Conservation (phyloP, 2,113 vertebrate species). For the Euleptes europaea region DNA sequence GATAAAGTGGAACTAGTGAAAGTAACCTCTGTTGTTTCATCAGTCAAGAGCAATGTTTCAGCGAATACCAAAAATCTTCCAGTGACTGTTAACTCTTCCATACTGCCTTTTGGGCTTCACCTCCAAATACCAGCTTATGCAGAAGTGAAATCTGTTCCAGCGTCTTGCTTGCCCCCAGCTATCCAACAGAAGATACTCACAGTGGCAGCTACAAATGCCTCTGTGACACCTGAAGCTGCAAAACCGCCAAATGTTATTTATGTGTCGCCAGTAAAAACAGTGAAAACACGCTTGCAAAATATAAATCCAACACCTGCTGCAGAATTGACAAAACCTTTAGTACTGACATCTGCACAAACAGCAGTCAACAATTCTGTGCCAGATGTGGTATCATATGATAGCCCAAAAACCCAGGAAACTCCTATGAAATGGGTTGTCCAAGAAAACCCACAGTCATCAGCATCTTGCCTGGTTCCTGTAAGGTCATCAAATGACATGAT, state of each 20-base stretch:
- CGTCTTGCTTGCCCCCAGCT: slow-evolving; percentile 75
- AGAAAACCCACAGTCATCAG: slow-evolving; percentile 61
- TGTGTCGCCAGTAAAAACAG: slow-evolving; percentile 81
- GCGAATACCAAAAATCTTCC: slow-evolving; percentile 64
- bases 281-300: slow-evolving; percentile 66
- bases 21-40: slow-evolving; percentile 57
- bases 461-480: slow-evolving; percentile 73
- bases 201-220: slow-evolving; percentile 50
- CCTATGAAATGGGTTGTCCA: slow-evolving; percentile 87
- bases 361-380: slow-evolving; percentile 18
- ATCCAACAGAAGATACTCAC: slow-evolving; percentile 81
- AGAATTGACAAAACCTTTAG: slow-evolving; percentile 48
- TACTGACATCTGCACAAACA: slow-evolving; percentile 46
- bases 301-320: slow-evolving; percentile 47
- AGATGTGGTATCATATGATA: slow-evolving; percentile 43
- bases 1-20: slow-evolving; percentile 62
- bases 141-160: slow-evolving; percentile 80
- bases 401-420: slow-evolving; percentile 58
- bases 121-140: slow-evolving; percentile 84
- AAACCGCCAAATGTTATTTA: slow-evolving; percentile 73
- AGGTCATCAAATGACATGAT: slow-evolving; percentile 74
- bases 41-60: slow-evolving; percentile 56
- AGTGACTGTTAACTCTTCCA: slow-evolving; percentile 64
- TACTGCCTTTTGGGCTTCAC: slow-evolving; percentile 78
- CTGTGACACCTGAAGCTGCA: slow-evolving; percentile 54